Evolutionary conservation across 2,113 vertebrate genomes (phyloP), one percentile per base, ranked within the genome.

Genomic region (Tachycineta bicolor): DNA sequence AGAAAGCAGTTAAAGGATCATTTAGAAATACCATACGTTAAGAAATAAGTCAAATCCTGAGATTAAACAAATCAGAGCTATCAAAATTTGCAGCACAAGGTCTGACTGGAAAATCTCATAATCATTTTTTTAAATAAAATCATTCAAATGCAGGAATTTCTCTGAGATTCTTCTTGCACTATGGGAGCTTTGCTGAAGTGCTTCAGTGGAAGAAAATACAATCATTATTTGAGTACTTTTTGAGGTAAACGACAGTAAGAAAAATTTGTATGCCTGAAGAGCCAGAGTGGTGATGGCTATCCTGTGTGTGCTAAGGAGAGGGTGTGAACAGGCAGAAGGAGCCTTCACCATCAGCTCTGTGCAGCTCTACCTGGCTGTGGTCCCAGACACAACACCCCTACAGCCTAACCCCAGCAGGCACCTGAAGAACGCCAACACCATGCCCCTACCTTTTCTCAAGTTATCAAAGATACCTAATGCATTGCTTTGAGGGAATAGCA

Each of bases 341-440:
- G 12, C 11, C 5, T 20, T n/a, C 33, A 49, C 24, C 49, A 58
- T 39, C 41, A 81, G 22, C 10, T 81, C 25, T 41, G 11, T 23
- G 10, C n/a, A 62, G 17, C 17, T 87, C 26, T 37, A 44, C 0
- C 0, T 29, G 44, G 33, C 10, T 60, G 25, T 24, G 15, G 6
- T 43, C 18, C 58, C 14, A 11, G 8, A 34, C 34, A 28, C 0
- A 2, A 24, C 24, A 49, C 3, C 6, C 8, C 20, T 41, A 69
- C 12, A 65, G 55, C 22, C n/a, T 60, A 84, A 5, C 5, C 7
- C 60, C 56, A 11, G 6, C 31, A 49, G 24, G 19, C 44, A 62
- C 69, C 29, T 53, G 31, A n/a, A 82, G 23, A 81, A 74, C 10
- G n/a, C 11, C 46, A 78, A 0, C 19, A 58, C 25, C 31, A 12